These are phyloP conservation scores for Sebastes cheni DNA, from an alignment of 2,797 vertebrate genomes.

Conservation along the genomic window DNA sequence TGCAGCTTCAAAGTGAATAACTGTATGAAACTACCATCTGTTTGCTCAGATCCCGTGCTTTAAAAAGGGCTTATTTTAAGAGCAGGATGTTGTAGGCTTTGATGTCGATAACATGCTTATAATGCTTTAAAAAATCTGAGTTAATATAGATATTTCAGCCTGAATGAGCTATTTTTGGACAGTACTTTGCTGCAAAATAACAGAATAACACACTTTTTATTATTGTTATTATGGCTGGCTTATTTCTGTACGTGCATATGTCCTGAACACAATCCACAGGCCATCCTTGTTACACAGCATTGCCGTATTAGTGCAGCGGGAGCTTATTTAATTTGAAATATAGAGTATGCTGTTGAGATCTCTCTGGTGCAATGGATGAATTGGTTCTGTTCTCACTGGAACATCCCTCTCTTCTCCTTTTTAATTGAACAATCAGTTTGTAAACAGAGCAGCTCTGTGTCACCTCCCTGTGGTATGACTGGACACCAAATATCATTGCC, in stretches of 20 bases:
- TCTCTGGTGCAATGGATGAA: conserved; percentile 6
- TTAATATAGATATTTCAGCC: conserved; percentile 18
- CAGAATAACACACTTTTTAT: neutral
- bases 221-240: neutral
- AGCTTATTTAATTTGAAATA: conserved; percentile 37
- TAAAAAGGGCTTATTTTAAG: conserved; percentile 39
- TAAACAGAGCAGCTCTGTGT: conserved; percentile 1
- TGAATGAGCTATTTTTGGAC: conserved; percentile 7
- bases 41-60: conserved; percentile 45
- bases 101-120: conserved; percentile 41
- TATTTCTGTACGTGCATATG: neutral
- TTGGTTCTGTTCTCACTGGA: conserved; percentile 17
- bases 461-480: neutral
- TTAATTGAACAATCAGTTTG: conserved; percentile 19
- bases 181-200: neutral
- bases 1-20: conserved; percentile 69
- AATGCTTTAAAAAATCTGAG: conserved; percentile 25
- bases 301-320: conserved; percentile 11
- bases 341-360: neutral
- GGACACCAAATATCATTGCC: neutral
- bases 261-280: neutral
- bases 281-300: neutral
- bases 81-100: conserved; percentile 39
- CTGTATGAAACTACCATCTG: conserved; percentile 58
- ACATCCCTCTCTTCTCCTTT: neutral